These are phyloP conservation scores for Melipona bicolor DNA, from an alignment of 2,888 invertebrate species.

Conservation along the genomic window DNA sequence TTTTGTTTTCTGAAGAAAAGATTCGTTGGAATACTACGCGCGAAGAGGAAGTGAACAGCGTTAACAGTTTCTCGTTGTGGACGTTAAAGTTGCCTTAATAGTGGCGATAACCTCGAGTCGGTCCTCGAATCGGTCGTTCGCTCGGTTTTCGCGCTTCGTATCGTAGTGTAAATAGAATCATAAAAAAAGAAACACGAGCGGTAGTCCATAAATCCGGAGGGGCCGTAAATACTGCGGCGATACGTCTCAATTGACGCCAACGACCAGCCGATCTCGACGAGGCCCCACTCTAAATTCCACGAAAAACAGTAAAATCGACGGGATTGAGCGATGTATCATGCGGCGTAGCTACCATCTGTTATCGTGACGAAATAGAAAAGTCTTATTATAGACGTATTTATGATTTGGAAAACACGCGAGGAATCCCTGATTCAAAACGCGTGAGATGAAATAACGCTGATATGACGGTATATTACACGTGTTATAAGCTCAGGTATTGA, in stretches of 20 bases:
- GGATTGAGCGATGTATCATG: background rate
- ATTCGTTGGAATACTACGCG: background rate
- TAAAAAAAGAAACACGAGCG: constrained; percentile 19
- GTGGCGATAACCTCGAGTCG: background rate
- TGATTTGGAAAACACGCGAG: background rate
- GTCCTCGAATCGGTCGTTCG: background rate
- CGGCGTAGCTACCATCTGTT: background rate
- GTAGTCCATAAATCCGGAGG: constrained; percentile 38
- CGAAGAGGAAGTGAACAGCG: background rate
- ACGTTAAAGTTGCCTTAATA: background rate
- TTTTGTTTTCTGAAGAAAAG: background rate
- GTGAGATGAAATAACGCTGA: background rate
- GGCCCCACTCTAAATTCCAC: constrained; percentile 35
- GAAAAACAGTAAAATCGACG: constrained; percentile 53
- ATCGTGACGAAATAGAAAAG: background rate
- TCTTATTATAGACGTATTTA: background rate
- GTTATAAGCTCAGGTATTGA: background rate
- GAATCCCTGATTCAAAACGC: background rate
- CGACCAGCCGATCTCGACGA: constrained; percentile 2
- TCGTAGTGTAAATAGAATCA: constrained; percentile 6
- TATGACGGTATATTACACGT: background rate
- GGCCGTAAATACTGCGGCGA: constrained; percentile 44
- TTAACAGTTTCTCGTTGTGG: background rate
- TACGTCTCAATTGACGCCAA: constrained; percentile 54
- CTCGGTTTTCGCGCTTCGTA: background rate